Percentiles rank a stretch among this genome's conserved stretches.
Conservation (phyloP, 2,113 vertebrate species). For the Triplophysa tibetana region DNA sequence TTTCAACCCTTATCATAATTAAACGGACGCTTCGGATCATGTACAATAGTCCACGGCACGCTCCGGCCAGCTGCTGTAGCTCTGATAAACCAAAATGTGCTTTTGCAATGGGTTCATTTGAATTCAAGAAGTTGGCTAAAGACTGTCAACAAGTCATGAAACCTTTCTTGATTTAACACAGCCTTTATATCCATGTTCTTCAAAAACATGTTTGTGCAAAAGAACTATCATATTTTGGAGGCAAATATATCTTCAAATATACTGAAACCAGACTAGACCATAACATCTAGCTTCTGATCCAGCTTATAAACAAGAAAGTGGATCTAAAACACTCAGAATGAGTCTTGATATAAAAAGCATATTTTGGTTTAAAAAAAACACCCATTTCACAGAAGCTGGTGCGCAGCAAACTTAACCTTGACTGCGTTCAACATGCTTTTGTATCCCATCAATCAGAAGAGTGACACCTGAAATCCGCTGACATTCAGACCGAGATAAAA, state of each 20-base stretch:
- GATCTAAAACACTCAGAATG: not conserved
- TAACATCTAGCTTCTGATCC: not conserved
- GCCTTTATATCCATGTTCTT: too few relatives aligned
- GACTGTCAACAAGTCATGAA: not conserved
- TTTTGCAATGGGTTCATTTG: not conserved
- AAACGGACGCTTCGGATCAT: not conserved
- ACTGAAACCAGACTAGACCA: not conserved
- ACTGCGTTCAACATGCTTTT: not conserved
- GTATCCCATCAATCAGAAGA: not conserved
- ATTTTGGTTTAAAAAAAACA: not conserved
- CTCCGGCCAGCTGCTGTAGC: not conserved
- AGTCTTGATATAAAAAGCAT: not conserved
- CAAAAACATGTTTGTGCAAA: too few relatives aligned
- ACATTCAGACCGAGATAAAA: slow-evolving; percentile 25
- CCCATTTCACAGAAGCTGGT: not conserved
- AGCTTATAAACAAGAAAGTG: too few relatives aligned
- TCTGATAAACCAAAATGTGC: not conserved
- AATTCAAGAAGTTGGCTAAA: not conserved
- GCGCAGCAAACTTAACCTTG: not conserved
- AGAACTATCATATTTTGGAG: too few relatives aligned
- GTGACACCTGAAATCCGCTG: slow-evolving; percentile 7
- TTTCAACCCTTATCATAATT: not conserved
- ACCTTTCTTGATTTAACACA: too few relatives aligned
- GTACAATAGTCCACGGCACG: not conserved
- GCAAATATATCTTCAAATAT: not conserved